Conservation (phyloP, 2,113 vertebrate species). For the Suncus etruscus region DNA sequence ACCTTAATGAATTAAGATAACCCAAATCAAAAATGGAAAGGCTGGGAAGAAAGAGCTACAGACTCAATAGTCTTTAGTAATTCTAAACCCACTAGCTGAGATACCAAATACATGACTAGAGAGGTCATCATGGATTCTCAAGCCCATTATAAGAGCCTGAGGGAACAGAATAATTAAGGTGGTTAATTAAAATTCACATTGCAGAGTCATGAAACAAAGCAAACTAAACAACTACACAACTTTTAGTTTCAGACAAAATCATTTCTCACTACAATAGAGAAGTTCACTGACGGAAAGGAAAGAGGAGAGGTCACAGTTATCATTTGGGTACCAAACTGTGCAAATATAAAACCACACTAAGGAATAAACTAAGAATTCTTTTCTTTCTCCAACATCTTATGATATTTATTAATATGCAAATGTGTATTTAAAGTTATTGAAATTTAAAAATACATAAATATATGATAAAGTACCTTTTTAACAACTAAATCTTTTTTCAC, state of each 20-base stretch:
- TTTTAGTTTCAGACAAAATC: not conserved
- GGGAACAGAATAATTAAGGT: not conserved
- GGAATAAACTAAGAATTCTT: not conserved
- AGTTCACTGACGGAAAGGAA: not conserved
- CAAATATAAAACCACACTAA: not conserved
- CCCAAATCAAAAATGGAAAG: not conserved
- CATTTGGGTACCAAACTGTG: not conserved
- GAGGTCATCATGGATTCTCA: not conserved
- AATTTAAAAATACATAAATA: not conserved
- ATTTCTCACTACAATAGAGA: conserved; percentile 20
- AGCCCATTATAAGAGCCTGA: not conserved
- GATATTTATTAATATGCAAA: not conserved
- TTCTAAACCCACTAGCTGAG: not conserved
- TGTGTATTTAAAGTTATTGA: not conserved
- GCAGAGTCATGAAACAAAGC: not conserved
- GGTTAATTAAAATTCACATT: not conserved
- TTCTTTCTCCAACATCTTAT: not conserved
- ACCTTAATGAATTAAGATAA: not conserved
- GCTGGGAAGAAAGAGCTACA: not conserved
- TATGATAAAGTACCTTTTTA: too few relatives aligned
- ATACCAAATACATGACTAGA: not conserved
- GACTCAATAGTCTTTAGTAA: not conserved
- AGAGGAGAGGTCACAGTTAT: not conserved
- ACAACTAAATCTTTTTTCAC: too few relatives aligned
- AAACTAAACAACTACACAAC: not conserved